Evolutionary conservation across 2,113 vertebrate genomes (phyloP), one percentile per base, ranked within the genome.

Genomic region (Oxyruncus cristatus): DNA sequence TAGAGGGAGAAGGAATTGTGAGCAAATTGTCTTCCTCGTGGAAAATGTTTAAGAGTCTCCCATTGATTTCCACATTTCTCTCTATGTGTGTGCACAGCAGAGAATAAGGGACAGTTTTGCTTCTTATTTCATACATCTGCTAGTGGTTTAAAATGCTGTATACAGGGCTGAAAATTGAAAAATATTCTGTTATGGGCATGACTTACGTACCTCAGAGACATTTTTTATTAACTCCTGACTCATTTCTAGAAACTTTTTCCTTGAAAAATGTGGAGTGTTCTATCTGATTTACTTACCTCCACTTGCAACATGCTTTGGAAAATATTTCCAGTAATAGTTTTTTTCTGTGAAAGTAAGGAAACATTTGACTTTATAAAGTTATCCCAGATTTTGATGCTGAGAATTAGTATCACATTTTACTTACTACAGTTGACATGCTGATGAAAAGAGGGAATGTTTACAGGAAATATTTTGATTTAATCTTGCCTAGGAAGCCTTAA

Each of bases 61-160:
- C 32, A 24, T 87, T 71, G 89, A 37, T 18, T 66, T 76, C 27
- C 75, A 0, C 71, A 20, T 74, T 61, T 50, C 58, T 80, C 16
- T 90, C 79, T n/a, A 0, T 42, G 52, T 11, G 28, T 89, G 87
- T 33, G n/a, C 50, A 61, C 49, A 81, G 58, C 70, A 92, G 61
- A 75, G 77, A 88, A n/a, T 21, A 35, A 70, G 47, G 67, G 63
- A 72, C 53, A 80, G 56, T 74, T 96, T 35, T 62, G 56, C 53
- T 68, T 80, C 76, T 92, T 95, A 70, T 85, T 89, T 90, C n/a
- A 35, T 91, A 91, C 97, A 95, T 96, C 96, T 96, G 95, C 91
- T 87, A 97, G 61, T 42, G 6, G 96, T 97, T 97, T 89, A 61
- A 86, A 96, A 76, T 92, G 62, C 86, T 92, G 78, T 92, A 49